Evolutionary conservation across 2,797 vertebrate genomes (phyloP).

Genomic region (Anabacerthia variegaticeps): DNA sequence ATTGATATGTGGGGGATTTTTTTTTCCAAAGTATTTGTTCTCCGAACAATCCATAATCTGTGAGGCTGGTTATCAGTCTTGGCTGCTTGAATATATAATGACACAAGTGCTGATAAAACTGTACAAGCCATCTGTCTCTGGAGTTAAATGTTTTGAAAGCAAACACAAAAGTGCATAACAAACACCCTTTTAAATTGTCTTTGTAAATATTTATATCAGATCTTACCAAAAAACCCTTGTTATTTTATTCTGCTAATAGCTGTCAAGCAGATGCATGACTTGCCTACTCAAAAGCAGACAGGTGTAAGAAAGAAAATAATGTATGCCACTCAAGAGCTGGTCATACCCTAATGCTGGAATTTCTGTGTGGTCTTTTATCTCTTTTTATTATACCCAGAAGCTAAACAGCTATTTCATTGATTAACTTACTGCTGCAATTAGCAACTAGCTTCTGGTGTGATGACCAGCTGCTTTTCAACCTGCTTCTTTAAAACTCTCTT

Average conservation of each 20-base stretch:
- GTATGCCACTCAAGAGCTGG: neutral
- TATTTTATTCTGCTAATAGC: conserved; percentile 55
- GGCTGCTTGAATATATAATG: conserved; percentile 65
- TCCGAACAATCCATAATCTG: conserved; percentile 33
- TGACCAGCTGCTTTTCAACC: conserved; percentile 57
- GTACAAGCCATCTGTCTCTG: conserved; percentile 69
- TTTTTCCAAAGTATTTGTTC: conserved; percentile 35
- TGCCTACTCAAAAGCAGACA: conserved; percentile 22
- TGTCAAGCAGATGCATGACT: conserved; percentile 42
- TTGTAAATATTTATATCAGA: conserved; percentile 69
- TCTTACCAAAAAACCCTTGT: conserved; percentile 25
- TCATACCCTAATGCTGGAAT: conserved; percentile 3
- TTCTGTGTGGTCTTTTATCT: conserved; percentile 47
- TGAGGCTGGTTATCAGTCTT: conserved; percentile 55
- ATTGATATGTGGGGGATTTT: neutral
- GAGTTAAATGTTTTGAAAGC: conserved; percentile 71
- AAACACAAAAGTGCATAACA: conserved; percentile 57
- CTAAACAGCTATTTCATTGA: conserved; percentile 62
- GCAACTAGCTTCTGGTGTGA: conserved; percentile 31
- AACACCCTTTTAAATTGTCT: conserved; percentile 53
- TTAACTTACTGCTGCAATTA: conserved; percentile 69
- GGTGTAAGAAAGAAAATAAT: conserved; percentile 36
- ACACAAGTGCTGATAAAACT: conserved; percentile 57
- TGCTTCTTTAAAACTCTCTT: conserved; percentile 36
- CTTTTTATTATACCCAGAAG: conserved; percentile 53